phyloP scores from a whole-genome alignment of 2,888 invertebrate genomes.

The Caradrina kadenii region DNA sequence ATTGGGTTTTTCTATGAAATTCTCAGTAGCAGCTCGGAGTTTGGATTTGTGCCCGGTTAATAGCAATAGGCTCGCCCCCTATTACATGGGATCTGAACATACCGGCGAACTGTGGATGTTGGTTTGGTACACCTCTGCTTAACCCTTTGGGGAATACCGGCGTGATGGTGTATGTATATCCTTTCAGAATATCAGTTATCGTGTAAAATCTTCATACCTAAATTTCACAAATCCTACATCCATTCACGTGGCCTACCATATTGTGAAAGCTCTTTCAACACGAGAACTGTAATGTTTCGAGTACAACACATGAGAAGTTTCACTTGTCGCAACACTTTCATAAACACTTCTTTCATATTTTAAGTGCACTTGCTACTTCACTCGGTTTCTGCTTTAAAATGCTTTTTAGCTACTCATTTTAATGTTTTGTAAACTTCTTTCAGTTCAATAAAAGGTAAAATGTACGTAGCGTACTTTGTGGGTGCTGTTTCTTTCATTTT shows the following conservation, averaged over 20 bases:
- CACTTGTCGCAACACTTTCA: constrained; percentile 56
- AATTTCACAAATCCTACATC: constrained; percentile 2
- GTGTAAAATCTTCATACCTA: not conserved
- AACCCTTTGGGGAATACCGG: too few relatives aligned
- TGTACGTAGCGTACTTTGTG: not conserved
- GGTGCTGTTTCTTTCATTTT: constrained; percentile 12
- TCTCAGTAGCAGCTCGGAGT: too few relatives aligned
- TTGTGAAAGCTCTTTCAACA: constrained; percentile 46
- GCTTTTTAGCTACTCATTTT: constrained; percentile 34
- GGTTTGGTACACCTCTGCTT: too few relatives aligned
- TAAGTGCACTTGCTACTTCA: constrained; percentile 57
- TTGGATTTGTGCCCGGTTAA: too few relatives aligned
- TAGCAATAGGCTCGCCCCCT: too few relatives aligned
- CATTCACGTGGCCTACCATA: not conserved
- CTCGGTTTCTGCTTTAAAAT: constrained; percentile 34
- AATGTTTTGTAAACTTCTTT: constrained; percentile 40
- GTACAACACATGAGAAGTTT: constrained; percentile 51
- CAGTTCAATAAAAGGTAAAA: constrained; percentile 19
- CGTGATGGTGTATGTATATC: too few relatives aligned
- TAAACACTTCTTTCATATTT: constrained; percentile 57
- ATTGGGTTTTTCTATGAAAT: too few relatives aligned
- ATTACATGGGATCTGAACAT: too few relatives aligned
- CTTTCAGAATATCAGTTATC: not conserved
- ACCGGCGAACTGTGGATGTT: too few relatives aligned
- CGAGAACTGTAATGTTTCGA: constrained; percentile 39